Conservation (phyloP, 2,888 invertebrate species). For the Volucella zonaria region DNA sequence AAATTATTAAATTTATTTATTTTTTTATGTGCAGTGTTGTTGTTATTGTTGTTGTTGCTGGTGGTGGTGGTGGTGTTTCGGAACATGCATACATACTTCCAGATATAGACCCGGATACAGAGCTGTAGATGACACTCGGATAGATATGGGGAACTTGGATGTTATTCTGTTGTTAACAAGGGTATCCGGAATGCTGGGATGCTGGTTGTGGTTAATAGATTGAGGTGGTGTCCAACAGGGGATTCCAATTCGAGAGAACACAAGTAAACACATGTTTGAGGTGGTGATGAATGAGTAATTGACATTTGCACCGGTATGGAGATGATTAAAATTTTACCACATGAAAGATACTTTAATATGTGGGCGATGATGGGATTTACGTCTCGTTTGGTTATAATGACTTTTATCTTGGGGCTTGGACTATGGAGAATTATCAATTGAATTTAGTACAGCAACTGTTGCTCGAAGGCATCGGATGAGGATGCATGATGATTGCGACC, state of each 20-base stretch:
- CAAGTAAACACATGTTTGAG: conserved; percentile 27
- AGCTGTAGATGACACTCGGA: background rate
- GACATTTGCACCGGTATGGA: conserved; percentile 25
- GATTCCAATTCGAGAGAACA: conserved; percentile 26
- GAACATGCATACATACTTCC: background rate
- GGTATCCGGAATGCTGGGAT: conserved; percentile 3
- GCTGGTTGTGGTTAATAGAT: conserved; percentile 34
- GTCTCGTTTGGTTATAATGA: background rate
- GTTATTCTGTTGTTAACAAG: conserved; percentile 39
- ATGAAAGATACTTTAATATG: conserved; percentile 35
- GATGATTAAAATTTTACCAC: conserved; percentile 37
- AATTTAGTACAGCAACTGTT: too few relatives aligned
- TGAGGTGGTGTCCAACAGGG: conserved; percentile 21
- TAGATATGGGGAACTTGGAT: conserved; percentile 1
- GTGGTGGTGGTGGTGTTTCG: too few relatives aligned
- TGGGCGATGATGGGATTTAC: background rate
- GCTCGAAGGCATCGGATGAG: too few relatives aligned
- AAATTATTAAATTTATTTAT: background rate
- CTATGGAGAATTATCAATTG: too few relatives aligned
- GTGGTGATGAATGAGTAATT: conserved; percentile 48
- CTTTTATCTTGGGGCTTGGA: background rate
- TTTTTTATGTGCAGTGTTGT: conserved; percentile 9
- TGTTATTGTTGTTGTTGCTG: too few relatives aligned
- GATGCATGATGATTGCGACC: too few relatives aligned
- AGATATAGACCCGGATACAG: background rate